Percentiles rank a stretch among this genome's conserved stretches.
These are phyloP conservation scores for Coptotermes formosanus DNA, from an alignment of 1,140 invertebrate genomes.

Conservation along the genomic window DNA sequence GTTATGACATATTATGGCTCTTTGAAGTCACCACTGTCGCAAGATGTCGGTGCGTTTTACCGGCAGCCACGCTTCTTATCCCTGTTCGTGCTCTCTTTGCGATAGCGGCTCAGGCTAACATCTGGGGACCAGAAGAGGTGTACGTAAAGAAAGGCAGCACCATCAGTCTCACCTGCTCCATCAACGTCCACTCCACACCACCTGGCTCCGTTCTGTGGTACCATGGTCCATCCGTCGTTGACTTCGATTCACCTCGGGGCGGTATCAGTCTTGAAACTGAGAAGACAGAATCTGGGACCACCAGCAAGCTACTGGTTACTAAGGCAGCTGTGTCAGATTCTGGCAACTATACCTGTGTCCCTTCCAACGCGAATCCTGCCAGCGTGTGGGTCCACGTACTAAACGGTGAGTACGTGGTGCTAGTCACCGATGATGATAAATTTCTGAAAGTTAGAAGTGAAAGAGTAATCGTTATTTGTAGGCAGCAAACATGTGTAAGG, in stretches of 20 bases:
- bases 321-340: constrained; percentile 81
- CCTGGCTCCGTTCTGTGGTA: constrained; percentile 78
- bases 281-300: constrained; percentile 83
- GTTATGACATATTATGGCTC: too few species aligned
- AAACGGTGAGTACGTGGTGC: constrained; percentile 65
- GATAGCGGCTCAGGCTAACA: constrained; percentile 80
- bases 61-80: neutral
- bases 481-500: too few species aligned
- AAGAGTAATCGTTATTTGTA: too few species aligned
- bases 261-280: constrained; percentile 89
- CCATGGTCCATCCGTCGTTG: constrained; percentile 74
- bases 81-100: neutral
- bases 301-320: constrained; percentile 83
- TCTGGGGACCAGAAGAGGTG: constrained; percentile 80
- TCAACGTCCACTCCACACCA: constrained; percentile 82
- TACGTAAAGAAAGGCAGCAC: constrained; percentile 89
- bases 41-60: neutral
- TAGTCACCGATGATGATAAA: neutral
- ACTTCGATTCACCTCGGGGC: constrained; percentile 80
- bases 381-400: constrained; percentile 85
- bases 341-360: constrained; percentile 86
- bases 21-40: neutral
- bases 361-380: constrained; percentile 82
- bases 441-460: too few species aligned
- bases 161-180: constrained; percentile 83